These are phyloP conservation scores for Rhinichthys osculus DNA, from an alignment of 2,797 vertebrate genomes.

Conservation along the genomic window DNA sequence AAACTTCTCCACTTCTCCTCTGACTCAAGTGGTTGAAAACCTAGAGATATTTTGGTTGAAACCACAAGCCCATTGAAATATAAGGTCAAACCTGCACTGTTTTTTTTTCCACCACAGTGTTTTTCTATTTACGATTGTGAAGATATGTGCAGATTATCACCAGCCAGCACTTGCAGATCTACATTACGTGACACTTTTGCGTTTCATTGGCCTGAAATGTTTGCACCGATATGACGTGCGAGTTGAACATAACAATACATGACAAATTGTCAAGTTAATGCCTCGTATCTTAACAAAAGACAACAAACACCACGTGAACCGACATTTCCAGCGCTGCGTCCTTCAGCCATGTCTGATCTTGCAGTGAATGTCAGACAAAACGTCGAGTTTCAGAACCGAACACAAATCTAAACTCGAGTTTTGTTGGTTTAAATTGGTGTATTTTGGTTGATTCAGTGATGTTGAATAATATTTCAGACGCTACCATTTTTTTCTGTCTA, in stretches of 20 bases:
- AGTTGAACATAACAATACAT: slow-evolving; percentile 65
- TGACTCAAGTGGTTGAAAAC: slow-evolving; percentile 60
- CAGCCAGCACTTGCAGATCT: slow-evolving; percentile 13
- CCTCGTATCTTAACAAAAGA: slow-evolving; percentile 52
- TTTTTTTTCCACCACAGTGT: neutral
- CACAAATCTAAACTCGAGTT: neutral
- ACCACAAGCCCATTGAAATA: slow-evolving; percentile 54
- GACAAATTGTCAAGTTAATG: slow-evolving; percentile 63
- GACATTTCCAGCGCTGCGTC: slow-evolving; percentile 56
- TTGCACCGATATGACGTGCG: slow-evolving; percentile 58
- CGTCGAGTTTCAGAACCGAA: neutral
- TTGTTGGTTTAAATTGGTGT: neutral
- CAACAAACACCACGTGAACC: slow-evolving; percentile 24
- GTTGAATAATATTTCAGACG: neutral
- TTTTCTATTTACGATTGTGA: neutral
- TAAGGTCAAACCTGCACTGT: slow-evolving; percentile 7
- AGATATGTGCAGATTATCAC: neutral
- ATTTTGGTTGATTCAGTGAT: neutral
- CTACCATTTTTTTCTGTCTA: neutral
- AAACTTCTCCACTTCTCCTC: slow-evolving; percentile 51
- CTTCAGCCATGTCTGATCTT: slow-evolving; percentile 70
- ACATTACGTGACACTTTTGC: neutral
- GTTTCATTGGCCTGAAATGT: slow-evolving; percentile 32
- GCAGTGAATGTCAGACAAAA: slow-evolving; percentile 47
- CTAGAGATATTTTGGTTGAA: slow-evolving; percentile 62